Base-by-base conservation (phyloP, 1,140 invertebrate genomes). In the Lasioglossum albipes region DNA sequence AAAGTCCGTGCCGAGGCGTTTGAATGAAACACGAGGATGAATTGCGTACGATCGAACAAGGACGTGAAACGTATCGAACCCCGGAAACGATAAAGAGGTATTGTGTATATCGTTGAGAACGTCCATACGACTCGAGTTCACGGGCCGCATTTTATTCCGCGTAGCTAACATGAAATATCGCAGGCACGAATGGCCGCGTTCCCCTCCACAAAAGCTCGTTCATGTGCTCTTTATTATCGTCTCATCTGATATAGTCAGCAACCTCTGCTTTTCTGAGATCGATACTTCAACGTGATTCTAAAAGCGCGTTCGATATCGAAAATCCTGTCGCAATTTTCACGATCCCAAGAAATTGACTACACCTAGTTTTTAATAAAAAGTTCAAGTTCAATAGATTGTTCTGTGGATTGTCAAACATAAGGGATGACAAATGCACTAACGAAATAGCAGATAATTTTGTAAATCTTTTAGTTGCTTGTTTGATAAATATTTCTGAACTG, bases 41-140 rank as follows among this genome's bases (percentile, higher is more conserved):
- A 68, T 49, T 49, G 45, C 20, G 66, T 22, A 27, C 66, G 66
- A 68, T 52, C 22, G 4, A n/a, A 52, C 42, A 52, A 68, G 22
- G 45, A 49, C 42, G 36, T 27, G 66, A 52, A 68, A 41, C 66
- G 66, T 68, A 68, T 68, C 66, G 66, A 49, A 68, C 42, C n/a
- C n/a, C 45, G 45, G 66, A n/a, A 27, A 52, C 66, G 66, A 68
- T 68, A 68, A 68, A 68, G 7, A 52, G 42, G 66, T n/a, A 68
- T 68, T 68, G 66, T 68, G 22, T 10, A 10, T 3, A 42, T 22
- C 42, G 45, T 68, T 68, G 42, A 49, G 45, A 7, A 52, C 45
- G 66, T 49, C 45, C 66, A 49, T 68, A 27, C 66, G 66, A 18
- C n/a, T n/a, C 66, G 66, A 52, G 66, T 68, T 68, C 66, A 68